phyloP scores from a whole-genome alignment of 2,888 invertebrate species.

The Ellobium chinense region DNA sequence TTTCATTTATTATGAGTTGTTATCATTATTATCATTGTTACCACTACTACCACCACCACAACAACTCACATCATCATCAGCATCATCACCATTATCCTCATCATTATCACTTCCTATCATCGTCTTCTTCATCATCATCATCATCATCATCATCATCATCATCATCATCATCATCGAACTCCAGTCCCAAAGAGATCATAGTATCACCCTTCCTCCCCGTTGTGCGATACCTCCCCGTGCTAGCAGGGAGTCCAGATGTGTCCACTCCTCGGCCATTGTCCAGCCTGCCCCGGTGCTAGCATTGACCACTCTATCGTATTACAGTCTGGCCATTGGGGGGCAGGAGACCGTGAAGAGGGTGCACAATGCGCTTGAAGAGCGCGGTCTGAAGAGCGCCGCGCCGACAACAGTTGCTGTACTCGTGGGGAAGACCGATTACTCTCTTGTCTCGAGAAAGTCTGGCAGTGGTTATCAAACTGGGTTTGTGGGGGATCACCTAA shows the following conservation, averaged over 20 bases:
- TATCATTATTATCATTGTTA: neutral
- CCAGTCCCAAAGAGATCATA: slow-evolving; percentile 4
- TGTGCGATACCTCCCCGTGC: slow-evolving; percentile 15
- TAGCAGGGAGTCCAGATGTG: slow-evolving; percentile 46
- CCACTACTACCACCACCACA: slow-evolving; percentile 6
- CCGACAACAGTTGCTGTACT: slow-evolving; percentile 15
- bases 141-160: slow-evolving; percentile 31
- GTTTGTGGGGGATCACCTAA: too few species aligned
- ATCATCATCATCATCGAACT: slow-evolving; percentile 13
- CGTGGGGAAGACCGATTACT: neutral
- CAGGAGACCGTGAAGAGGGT: slow-evolving; percentile 36
- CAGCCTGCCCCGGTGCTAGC: slow-evolving; percentile 6
- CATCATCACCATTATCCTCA: neutral
- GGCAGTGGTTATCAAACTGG: too few species aligned
- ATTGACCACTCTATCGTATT: slow-evolving; percentile 49
- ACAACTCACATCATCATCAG: neutral
- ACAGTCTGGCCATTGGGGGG: slow-evolving; percentile 7
- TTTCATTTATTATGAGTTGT: too few species aligned
- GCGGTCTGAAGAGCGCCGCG: neutral
- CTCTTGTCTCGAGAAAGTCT: too few species aligned
- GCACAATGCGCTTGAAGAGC: slow-evolving; percentile 2
- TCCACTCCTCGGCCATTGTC: slow-evolving; percentile 38
- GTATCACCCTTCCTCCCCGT: neutral
- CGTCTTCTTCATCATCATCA: slow-evolving; percentile 6
- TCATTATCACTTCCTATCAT: neutral